Conservation (phyloP, 2,888 invertebrate species). For the Eupsilia transversa region DNA sequence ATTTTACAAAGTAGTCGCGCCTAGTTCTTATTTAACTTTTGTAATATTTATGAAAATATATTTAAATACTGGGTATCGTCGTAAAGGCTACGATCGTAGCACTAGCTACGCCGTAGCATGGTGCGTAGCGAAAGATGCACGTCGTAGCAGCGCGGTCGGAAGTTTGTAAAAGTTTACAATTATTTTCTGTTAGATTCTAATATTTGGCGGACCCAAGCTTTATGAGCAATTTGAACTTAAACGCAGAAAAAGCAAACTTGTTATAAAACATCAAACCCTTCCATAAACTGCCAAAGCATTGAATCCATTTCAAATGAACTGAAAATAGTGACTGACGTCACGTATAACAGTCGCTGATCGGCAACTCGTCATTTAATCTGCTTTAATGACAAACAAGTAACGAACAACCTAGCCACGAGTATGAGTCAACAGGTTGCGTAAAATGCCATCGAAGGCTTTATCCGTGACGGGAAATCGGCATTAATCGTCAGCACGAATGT, state of each 20-base stretch:
- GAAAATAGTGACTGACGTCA: constrained; percentile 23
- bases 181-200: background rate
- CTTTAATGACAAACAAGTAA: constrained; percentile 49
- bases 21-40: background rate
- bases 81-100: background rate
- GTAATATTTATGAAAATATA: background rate
- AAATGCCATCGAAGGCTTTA: constrained; percentile 71
- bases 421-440: constrained; percentile 74
- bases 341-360: background rate
- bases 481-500: constrained; percentile 79
- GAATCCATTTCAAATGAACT: constrained; percentile 6
- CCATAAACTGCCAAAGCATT: background rate
- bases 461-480: constrained; percentile 76
- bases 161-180: constrained; percentile 1
- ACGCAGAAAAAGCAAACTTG: background rate
- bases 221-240: too few relatives aligned
- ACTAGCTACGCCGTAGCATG: constrained; percentile 32
- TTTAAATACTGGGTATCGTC: background rate
- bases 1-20: background rate
- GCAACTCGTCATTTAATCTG: constrained; percentile 33
- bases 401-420: constrained; percentile 47
- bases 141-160: background rate
- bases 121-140: background rate
- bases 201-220: background rate
- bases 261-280: background rate